A percentile compares a stretch with the other conserved stretches of the same genome.
Conservation (phyloP, 2,888 invertebrate genomes). For the Agrotis segetum region DNA sequence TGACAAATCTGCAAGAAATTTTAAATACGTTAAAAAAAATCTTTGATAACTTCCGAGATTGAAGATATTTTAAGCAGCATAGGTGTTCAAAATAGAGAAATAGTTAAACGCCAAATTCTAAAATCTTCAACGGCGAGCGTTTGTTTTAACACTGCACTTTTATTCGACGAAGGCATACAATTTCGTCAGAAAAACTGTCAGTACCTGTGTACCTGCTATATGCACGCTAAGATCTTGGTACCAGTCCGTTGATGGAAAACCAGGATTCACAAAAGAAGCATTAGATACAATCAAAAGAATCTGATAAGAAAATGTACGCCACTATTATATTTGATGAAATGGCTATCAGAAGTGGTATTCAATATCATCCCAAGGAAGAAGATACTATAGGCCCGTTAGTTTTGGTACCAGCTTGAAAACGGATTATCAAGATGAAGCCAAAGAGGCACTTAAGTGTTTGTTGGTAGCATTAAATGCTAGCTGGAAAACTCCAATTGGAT, state of each 20-base stretch:
- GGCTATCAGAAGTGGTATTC: conserved; percentile 23
- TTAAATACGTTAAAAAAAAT: not conserved
- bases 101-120: conserved; percentile 1
- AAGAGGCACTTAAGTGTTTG: conserved; percentile 62
- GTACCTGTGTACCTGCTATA: conserved; percentile 5
- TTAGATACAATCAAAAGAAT: not conserved
- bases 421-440: conserved; percentile 53
- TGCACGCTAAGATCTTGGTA: not conserved
- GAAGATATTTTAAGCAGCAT: conserved; percentile 4
- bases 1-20: not conserved
- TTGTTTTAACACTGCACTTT: conserved; percentile 8
- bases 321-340: conserved; percentile 22
- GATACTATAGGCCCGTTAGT: conserved; percentile 12
- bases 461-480: conserved; percentile 54
- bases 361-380: conserved; percentile 21
- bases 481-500: conserved; percentile 63
- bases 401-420: conserved; percentile 17
- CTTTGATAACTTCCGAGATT: not conserved
- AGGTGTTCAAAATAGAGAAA: conserved; percentile 9
- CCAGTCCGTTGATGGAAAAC: conserved; percentile 1
- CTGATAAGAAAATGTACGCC: not conserved
- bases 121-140: not conserved
- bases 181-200: conserved; percentile 11
- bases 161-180: conserved; percentile 7
- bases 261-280: conserved; percentile 20